Base-by-base conservation (phyloP, 2,797 vertebrate genomes). In the Coracias cyanogaster region DNA sequence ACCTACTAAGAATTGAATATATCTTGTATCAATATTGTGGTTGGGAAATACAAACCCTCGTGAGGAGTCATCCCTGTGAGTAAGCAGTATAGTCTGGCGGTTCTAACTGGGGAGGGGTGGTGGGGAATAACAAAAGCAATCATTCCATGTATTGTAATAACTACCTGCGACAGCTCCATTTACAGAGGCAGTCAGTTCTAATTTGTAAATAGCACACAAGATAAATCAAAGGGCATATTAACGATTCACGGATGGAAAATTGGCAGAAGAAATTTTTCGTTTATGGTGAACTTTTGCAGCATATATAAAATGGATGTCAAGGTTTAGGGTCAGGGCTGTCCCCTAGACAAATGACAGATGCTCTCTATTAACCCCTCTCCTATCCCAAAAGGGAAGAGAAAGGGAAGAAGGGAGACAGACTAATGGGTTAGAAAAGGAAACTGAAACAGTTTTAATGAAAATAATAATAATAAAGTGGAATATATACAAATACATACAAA, bases 1-100 rank as follows among this genome's bases (percentile, higher is more conserved):
- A 77, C 60, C 78, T 89, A 66, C 43, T 22, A 91, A 74, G 54
- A 71, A 94, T 31, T 66, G 31, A 57, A 60, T 35, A 6, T 54
- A 52, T 82, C 78, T 71, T 82, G 25, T 91, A 73, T 78, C 88
- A 95, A 58, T 93, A 85, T 92, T 93, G 66, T 54, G 46, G 43
- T 15, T 55, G 35, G 61, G 55, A 79, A 86, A 81, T 91, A 64
- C 82, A 92, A 90, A 60, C 29, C 24, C 17, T 48, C 1, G 2
- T 25, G 65, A 89, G 58, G 26, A 60, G 11, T 77, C 86, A 46
- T 71, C 78, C 29, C 46, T 78, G 77, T 89, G 73, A 91, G 54
- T n/a, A 61, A 87, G 71, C 21, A n/a, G 55, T 21, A 67, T 20
- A 67, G 57, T 60, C 55, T 91, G 73, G 26, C 0, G 0, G 25